Conservation (phyloP, 2,797 vertebrate species). For the Poecilia gillii region DNA sequence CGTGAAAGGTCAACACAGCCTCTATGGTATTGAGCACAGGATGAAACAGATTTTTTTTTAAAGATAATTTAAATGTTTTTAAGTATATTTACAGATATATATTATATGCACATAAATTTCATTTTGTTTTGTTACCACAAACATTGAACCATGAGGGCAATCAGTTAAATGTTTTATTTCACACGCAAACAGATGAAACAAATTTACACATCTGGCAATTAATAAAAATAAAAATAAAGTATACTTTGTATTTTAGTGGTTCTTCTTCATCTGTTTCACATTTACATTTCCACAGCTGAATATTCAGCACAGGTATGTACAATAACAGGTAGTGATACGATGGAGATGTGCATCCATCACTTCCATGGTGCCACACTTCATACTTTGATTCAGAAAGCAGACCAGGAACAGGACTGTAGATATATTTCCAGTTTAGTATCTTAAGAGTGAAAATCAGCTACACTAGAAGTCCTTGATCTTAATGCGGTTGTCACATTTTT, state of each 20-base stretch:
- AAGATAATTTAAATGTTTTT: conserved; percentile 61
- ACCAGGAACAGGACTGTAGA: conserved; percentile 1
- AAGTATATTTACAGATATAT: conserved; percentile 56
- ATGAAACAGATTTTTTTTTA: conserved; percentile 30
- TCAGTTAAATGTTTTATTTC: conserved; percentile 58
- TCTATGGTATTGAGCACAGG: conserved; percentile 69
- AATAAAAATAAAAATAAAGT: conserved; percentile 67
- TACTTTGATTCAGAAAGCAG: not conserved
- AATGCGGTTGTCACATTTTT: not conserved
- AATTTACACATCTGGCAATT: conserved; percentile 51
- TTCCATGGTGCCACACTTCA: conserved; percentile 24
- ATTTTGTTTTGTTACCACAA: conserved; percentile 72
- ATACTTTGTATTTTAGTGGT: conserved; percentile 59
- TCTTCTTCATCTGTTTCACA: conserved; percentile 11
- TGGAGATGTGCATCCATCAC: conserved; percentile 16
- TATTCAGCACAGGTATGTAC: conserved; percentile 37
- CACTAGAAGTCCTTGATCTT: not conserved
- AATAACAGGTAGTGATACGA: conserved; percentile 10
- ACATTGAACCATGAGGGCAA: conserved; percentile 55
- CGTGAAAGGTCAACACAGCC: conserved; percentile 51
- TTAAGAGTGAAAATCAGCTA: not conserved
- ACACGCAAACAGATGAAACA: conserved; percentile 48
- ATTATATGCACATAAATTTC: conserved; percentile 67
- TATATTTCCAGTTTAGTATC: conserved; percentile 2
- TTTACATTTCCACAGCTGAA: conserved; percentile 45